Percentiles rank a stretch among this genome's conserved stretches.
These are phyloP conservation scores for Holocentrus rufus DNA, from an alignment of 2,797 vertebrate genomes.

Conservation along the genomic window DNA sequence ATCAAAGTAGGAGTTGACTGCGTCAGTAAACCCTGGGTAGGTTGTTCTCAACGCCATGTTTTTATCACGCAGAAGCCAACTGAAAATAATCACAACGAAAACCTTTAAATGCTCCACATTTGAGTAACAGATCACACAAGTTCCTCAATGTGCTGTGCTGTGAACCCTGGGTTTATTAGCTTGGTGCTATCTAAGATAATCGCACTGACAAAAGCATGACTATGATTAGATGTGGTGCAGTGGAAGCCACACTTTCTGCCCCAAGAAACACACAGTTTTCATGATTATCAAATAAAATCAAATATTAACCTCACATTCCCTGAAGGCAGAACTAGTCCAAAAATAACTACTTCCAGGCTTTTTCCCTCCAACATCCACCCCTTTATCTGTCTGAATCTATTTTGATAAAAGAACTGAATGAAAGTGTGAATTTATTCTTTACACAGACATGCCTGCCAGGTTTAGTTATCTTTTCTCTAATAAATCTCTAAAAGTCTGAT, in stretches of 20 bases:
- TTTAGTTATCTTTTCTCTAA: constrained; percentile 37
- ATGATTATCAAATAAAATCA: constrained; percentile 57
- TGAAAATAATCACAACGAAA: constrained; percentile 34
- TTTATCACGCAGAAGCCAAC: constrained; percentile 89
- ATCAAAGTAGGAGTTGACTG: constrained; percentile 88
- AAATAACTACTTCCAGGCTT: constrained; percentile 44
- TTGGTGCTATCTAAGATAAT: constrained; percentile 9
- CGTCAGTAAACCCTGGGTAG: constrained; percentile 83
- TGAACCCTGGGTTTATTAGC: not conserved
- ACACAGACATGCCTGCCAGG: constrained; percentile 47
- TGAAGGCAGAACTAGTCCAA: constrained; percentile 21
- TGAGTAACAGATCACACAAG: not conserved
- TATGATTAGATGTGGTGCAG: constrained; percentile 31
- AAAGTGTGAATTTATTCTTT: constrained; percentile 35
- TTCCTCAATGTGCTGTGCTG: not conserved
- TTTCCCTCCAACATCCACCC: constrained; percentile 31
- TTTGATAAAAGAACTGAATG: constrained; percentile 53
- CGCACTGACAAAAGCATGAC: constrained; percentile 25
- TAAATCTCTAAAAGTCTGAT: constrained; percentile 13
- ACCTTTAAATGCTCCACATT: not conserved
- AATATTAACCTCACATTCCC: constrained; percentile 45
- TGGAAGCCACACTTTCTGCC: constrained; percentile 29
- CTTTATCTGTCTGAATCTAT: constrained; percentile 53
- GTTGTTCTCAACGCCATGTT: constrained; percentile 88
- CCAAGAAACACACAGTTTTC: constrained; percentile 43